phyloP scores from a whole-genome alignment of 2,888 invertebrate genomes.

The Brachylomia viminalis region DNA sequence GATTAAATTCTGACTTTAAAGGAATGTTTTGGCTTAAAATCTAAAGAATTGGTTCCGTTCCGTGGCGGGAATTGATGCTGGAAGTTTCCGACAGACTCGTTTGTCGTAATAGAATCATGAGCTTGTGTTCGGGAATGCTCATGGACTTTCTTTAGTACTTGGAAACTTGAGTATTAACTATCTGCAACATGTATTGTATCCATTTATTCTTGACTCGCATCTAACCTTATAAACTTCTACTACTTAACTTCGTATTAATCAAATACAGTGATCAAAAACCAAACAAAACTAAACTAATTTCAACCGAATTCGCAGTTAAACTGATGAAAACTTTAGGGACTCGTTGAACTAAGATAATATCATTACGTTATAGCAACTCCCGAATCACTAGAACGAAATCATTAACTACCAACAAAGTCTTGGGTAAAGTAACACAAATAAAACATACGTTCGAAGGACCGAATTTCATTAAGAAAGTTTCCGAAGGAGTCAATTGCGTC shows the following conservation, averaged over 20 bases:
- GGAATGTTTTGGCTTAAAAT: slow-evolving; percentile 63
- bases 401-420: slow-evolving; percentile 59
- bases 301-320: slow-evolving; percentile 25
- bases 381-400: slow-evolving; percentile 59
- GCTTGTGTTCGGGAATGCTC: slow-evolving; percentile 19
- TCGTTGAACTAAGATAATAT: slow-evolving; percentile 54
- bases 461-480: slow-evolving; percentile 63
- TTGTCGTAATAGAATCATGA: slow-evolving; percentile 45
- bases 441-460: slow-evolving; percentile 59
- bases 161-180: slow-evolving; percentile 19
- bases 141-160: slow-evolving; percentile 6
- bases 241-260: slow-evolving; percentile 2
- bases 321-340: slow-evolving; percentile 54
- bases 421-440: slow-evolving; percentile 58
- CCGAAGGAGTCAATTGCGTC: slow-evolving; percentile 63
- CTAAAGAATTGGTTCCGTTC: slow-evolving; percentile 53
- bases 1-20: slow-evolving; percentile 61
- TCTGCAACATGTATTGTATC: not conserved
- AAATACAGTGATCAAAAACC: slow-evolving; percentile 33
- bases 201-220: not conserved
- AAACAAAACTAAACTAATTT: slow-evolving; percentile 49
- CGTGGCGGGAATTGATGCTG: slow-evolving; percentile 38
- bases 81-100: slow-evolving; percentile 31
- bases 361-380: slow-evolving; percentile 59
- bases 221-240: not conserved